Evolutionary conservation across 1,140 invertebrate species (phyloP).

Genomic region (Papilio xuthus): DNA sequence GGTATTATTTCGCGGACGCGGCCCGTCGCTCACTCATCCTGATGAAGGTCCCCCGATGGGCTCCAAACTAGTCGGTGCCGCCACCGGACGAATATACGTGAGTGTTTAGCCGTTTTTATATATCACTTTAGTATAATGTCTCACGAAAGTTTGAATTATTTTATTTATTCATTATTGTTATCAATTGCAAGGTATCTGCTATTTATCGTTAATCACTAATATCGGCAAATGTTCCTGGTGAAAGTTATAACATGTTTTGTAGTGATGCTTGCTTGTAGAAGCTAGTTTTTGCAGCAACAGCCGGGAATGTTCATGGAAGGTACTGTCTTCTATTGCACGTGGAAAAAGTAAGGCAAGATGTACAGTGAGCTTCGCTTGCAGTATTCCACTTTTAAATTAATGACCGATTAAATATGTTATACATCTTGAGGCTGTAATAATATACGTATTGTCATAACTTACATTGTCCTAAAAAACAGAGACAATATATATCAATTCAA

Average conservation of each 20-base stretch:
- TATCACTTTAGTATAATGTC: too few relatives aligned
- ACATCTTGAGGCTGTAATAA: too few relatives aligned
- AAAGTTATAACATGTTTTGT: constrained; percentile 48
- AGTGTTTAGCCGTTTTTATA: too few relatives aligned
- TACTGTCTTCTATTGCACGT: neutral
- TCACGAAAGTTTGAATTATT: too few relatives aligned
- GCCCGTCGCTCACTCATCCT: too few relatives aligned
- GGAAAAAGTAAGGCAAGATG: neutral
- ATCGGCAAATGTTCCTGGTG: constrained; percentile 49
- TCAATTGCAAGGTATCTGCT: neutral
- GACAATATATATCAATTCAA: too few relatives aligned
- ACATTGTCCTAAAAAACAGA: too few relatives aligned
- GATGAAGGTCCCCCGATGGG: too few relatives aligned
- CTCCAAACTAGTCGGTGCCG: too few relatives aligned
- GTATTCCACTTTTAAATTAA: neutral
- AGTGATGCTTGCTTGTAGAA: constrained; percentile 42
- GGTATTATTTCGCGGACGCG: too few relatives aligned
- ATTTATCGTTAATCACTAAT: constrained; percentile 30
- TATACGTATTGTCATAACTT: too few relatives aligned
- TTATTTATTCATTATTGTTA: neutral
- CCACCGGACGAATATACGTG: too few relatives aligned
- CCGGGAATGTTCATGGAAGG: constrained; percentile 39
- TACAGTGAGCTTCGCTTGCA: neutral
- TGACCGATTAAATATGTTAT: neutral
- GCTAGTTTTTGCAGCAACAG: constrained; percentile 45